Base-by-base conservation (phyloP, 2,113 vertebrate species). In the Gopherus flavomarginatus region DNA sequence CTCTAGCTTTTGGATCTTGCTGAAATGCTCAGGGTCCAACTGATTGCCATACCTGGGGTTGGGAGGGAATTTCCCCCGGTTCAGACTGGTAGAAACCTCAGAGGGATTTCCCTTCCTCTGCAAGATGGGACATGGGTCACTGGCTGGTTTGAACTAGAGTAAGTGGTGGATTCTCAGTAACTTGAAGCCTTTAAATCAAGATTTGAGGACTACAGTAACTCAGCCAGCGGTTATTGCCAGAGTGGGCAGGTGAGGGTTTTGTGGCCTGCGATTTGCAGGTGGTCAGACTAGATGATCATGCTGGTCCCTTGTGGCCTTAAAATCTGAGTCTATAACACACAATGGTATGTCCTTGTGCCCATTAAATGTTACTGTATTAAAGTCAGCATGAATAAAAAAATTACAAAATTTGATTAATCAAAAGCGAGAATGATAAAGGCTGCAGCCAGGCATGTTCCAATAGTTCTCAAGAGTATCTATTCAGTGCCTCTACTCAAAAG, bases 391-490 rank as follows among this genome's bases (percentile, higher is more conserved):
- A 72, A 21, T 38, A 19, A 38, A n/a, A n/a, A 72, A 72, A 5
- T 44, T 86, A 56, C 49, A 62, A 87, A 89, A 91, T 65, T 19
- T 19, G 79, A 90, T 83, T 79, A 84, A 80, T 27, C 35, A 0
- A 1, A 88, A 94, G 54, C 35, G 59, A 65, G 78, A 95, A 84
- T 83, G 81, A 81, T n/a, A 81, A 88, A 81, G 7, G 13, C 22
- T 65, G 81, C 52, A 78, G 85, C 62, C 94, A 87, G 92, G 87
- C 89, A 95, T 90, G 87, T 82, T 69, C 83, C 52, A 83, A 65
- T 57, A 80, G 44, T 83, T 56, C 81, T 81, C 69, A 31, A 56
- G 54, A 77, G 69, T 4, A 47, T 38, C 78, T 50, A 29, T 9
- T 65, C 35, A 85, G 88, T 5, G 47, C 31, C 69, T 19, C 42